These are phyloP conservation scores for Clarias laeviceps DNA, from an alignment of 2,797 vertebrate species.

Conservation along the genomic window DNA sequence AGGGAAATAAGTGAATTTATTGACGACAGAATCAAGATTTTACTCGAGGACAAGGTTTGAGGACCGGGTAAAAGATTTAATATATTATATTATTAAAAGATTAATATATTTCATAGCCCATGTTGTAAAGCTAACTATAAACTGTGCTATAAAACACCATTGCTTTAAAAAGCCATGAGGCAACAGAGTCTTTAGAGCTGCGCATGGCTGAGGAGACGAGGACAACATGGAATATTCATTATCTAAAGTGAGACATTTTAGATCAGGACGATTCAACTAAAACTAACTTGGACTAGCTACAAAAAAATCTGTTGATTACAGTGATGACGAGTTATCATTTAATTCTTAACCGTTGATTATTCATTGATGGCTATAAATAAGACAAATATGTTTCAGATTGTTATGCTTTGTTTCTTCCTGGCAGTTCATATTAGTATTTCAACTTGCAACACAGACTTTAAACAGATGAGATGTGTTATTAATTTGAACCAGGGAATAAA, in stretches of 20 bases:
- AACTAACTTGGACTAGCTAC: background rate
- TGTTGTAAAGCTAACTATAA: constrained; percentile 23
- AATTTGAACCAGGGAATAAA: background rate
- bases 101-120: background rate
- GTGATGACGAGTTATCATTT: background rate
- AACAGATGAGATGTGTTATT: constrained; percentile 4
- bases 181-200: background rate
- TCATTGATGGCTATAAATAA: background rate
- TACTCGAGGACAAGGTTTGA: background rate
- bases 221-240: constrained; percentile 23
- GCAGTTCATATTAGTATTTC: background rate
- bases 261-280: background rate
- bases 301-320: background rate
- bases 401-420: background rate
- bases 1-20: constrained; percentile 6
- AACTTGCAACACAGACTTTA: background rate
- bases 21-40: constrained; percentile 15
- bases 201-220: background rate
- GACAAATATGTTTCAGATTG: background rate
- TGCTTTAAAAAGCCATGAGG: constrained; percentile 14
- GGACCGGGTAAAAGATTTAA: background rate
- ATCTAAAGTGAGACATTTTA: constrained; percentile 1
- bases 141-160: constrained; percentile 15
- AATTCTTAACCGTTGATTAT: background rate
- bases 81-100: background rate